Evolutionary conservation across 2,797 vertebrate genomes (phyloP).

Genomic region (Bradypodion ventrale): DNA sequence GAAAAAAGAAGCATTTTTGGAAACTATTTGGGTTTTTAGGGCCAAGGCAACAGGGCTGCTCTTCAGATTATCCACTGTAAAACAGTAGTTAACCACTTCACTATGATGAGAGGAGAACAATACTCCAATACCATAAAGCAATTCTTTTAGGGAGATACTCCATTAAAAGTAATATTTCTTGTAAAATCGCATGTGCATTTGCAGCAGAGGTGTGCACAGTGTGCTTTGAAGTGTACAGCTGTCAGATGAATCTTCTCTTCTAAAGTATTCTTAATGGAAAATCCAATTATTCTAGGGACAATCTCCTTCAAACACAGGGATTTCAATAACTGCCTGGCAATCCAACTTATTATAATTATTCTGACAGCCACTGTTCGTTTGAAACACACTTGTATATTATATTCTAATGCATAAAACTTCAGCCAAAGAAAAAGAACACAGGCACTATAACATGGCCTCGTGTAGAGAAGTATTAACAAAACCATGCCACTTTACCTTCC

Average conservation of each 20-base stretch:
- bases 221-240: background rate
- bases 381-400: accelerated
- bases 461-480: background rate
- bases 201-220: background rate
- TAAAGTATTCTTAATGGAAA: background rate
- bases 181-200: background rate
- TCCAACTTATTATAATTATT: background rate
- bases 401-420: background rate
- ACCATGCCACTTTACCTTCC: background rate
- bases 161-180: background rate
- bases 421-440: background rate
- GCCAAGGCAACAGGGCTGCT: constrained; percentile 33
- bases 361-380: background rate
- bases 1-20: too few species aligned
- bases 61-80: background rate
- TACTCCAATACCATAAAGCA: background rate
- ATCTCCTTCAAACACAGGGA: background rate
- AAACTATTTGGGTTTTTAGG: constrained; percentile 36
- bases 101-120: background rate
- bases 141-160: background rate
- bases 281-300: background rate
- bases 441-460: background rate
- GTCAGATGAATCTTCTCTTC: background rate
- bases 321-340: background rate
- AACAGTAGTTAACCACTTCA: background rate